phyloP scores from a whole-genome alignment of 1,140 invertebrate species.

The Rhizoglyphus robini region DNA sequence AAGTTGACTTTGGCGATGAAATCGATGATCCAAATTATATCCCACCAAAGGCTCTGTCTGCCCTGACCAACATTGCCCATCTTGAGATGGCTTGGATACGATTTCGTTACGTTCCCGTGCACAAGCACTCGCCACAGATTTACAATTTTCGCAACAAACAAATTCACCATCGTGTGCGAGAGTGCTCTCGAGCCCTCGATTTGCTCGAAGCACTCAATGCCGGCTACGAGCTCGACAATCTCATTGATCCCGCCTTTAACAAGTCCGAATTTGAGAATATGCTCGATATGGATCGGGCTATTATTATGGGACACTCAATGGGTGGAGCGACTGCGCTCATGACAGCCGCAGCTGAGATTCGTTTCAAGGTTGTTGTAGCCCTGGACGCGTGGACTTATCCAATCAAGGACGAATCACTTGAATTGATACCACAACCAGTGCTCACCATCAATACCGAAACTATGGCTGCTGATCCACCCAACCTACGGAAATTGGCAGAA shows the following conservation, averaged over 20 bases:
- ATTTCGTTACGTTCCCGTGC: conserved; percentile 22
- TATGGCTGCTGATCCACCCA: conserved; percentile 46
- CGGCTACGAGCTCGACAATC: conserved; percentile 41
- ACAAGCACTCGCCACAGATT: conserved; percentile 14
- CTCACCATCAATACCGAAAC: conserved; percentile 49
- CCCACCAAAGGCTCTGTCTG: conserved; percentile 5
- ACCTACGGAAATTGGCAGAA: conserved; percentile 42
- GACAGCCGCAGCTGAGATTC: conserved; percentile 38
- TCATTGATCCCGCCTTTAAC: conserved; percentile 33
- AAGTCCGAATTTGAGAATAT: conserved; percentile 32
- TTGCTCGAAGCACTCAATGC: conserved; percentile 41
- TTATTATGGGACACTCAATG: conserved; percentile 52
- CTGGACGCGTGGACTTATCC: conserved; percentile 57
- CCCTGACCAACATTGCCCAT: conserved; percentile 10
- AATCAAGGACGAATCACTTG: conserved; percentile 40
- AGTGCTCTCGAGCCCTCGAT: conserved; percentile 42
- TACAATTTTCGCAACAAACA: conserved; percentile 22
- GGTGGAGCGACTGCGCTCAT: conserved; percentile 47
- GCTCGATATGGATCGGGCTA: conserved; percentile 41
- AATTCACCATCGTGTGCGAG: conserved; percentile 32
- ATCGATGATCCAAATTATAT: conserved; percentile 21
- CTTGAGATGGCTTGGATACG: conserved; percentile 21
- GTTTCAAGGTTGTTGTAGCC: conserved; percentile 36
- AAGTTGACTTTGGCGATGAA: conserved; percentile 21
- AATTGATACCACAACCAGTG: conserved; percentile 41